phyloP scores from a whole-genome alignment of 1,140 invertebrate species.

The Calephelis virginiensis region DNA sequence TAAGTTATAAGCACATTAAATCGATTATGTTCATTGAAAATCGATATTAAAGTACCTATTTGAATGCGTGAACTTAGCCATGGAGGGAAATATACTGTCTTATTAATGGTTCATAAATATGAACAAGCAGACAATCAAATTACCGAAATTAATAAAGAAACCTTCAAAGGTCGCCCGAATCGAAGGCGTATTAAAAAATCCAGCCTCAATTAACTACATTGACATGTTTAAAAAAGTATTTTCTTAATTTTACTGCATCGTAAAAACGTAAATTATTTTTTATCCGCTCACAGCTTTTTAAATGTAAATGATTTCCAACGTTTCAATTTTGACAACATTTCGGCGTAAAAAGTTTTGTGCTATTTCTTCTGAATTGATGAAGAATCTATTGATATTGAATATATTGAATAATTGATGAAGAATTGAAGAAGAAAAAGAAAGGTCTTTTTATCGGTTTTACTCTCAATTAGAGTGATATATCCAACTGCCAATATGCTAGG shows the following conservation, averaged over 20 bases:
- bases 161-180: not conserved
- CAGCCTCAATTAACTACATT: constrained; percentile 5
- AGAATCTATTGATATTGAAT: too few species aligned
- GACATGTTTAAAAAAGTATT: constrained; percentile 13
- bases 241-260: constrained; percentile 7
- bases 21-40: constrained; percentile 7
- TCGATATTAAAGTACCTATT: not conserved
- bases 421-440: too few species aligned
- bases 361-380: too few species aligned
- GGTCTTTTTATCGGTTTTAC: too few species aligned
- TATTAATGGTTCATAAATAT: constrained; percentile 14
- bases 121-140: constrained; percentile 10
- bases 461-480: too few species aligned
- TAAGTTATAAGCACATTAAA: constrained; percentile 7
- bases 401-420: too few species aligned
- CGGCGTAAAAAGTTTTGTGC: too few species aligned
- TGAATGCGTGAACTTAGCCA: constrained; percentile 10
- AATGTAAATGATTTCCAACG: not conserved
- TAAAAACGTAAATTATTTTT: constrained; percentile 8
- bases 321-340: not conserved
- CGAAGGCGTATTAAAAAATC: not conserved
- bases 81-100: constrained; percentile 7
- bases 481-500: too few species aligned
- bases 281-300: not conserved
- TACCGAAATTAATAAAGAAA: constrained; percentile 8